phyloP scores from a whole-genome alignment of 2,797 vertebrate species.

The Pangasius krempfi region DNA sequence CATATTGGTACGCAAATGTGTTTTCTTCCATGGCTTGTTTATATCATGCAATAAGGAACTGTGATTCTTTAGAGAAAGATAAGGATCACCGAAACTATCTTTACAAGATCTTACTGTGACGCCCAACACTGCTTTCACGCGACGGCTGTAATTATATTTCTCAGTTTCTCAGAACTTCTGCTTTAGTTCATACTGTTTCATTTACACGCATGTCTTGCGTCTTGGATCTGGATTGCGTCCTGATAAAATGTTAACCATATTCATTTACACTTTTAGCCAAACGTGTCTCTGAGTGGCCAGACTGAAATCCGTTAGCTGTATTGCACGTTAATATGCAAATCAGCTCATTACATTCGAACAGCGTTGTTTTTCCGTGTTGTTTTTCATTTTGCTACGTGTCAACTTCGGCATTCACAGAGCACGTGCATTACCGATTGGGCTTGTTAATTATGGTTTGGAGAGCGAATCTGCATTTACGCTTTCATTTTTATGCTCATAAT shows the following conservation, averaged over 20 bases:
- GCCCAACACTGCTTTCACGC: neutral
- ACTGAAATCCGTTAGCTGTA: neutral
- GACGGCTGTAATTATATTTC: too few species aligned
- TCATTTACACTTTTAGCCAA: neutral
- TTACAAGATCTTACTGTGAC: neutral
- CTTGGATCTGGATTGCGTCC: neutral
- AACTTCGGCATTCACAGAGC: neutral
- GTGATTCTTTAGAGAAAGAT: neutral
- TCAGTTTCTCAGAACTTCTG: too few species aligned
- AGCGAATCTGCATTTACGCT: neutral
- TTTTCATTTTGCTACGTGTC: neutral
- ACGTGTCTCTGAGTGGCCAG: neutral
- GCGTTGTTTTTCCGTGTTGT: neutral
- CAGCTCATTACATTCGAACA: neutral
- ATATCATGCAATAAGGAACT: conserved; percentile 28
- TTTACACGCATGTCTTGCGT: neutral
- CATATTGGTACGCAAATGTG: too few species aligned
- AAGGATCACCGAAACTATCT: neutral
- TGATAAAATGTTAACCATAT: neutral
- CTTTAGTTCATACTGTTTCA: neutral
- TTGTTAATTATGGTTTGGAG: neutral
- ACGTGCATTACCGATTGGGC: neutral
- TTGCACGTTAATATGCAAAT: neutral
- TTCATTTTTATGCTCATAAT: neutral
- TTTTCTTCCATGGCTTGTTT: conserved; percentile 27